Evolutionary conservation across 2,113 vertebrate species (phyloP), one percentile per base, ranked within the genome.

Genomic region (Perca schrenkii): DNA sequence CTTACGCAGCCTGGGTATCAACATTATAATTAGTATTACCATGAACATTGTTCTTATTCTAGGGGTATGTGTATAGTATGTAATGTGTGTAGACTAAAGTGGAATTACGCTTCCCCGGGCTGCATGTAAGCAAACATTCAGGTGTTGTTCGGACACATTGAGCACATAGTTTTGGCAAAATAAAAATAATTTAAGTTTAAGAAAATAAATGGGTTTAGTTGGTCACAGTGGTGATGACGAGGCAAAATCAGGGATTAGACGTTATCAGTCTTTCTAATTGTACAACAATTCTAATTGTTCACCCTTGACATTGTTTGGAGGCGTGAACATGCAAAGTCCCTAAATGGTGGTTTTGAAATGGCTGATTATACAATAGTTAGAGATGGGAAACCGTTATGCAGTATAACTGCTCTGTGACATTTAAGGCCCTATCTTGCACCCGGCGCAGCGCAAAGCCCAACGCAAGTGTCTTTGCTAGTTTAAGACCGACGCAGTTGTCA

Each of bases 1-100:
- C 65, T 97, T 97, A 56, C 96, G 97, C 82, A 97, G 80, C 79
- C 97, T 97, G 90, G 63, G 71, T 12, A 87, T 77, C 17, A 88
- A 79, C 16, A 87, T 49, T 3, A 74, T 61, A 4, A 43, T 52
- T 15, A 65, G 43, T 50, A 74, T 15, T 17, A 25, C 19, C 4
- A 43, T 50, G 2, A 58, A 47, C 0, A 60, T 68, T 28, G 8
- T 54, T 68, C 1, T 36, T 12, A 43, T 69, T 13, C 12, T 57
- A n/a, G 14, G 22, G 31, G 5, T 22, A 36, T 77, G 14, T 50
- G 4, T n/a, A 28, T n/a, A 12, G 8, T n/a, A 13, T 47, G 40
- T 2, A 13, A 25, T 25, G 8, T 58, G 28, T 50, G 14, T 31
- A 28, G 25, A 28, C 16, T 11, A 28, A 52, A 36, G 22, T 17